Evolutionary conservation across 2,797 vertebrate genomes (phyloP), one percentile per base, ranked within the genome.

Genomic region (Poliocrania exsul): DNA sequence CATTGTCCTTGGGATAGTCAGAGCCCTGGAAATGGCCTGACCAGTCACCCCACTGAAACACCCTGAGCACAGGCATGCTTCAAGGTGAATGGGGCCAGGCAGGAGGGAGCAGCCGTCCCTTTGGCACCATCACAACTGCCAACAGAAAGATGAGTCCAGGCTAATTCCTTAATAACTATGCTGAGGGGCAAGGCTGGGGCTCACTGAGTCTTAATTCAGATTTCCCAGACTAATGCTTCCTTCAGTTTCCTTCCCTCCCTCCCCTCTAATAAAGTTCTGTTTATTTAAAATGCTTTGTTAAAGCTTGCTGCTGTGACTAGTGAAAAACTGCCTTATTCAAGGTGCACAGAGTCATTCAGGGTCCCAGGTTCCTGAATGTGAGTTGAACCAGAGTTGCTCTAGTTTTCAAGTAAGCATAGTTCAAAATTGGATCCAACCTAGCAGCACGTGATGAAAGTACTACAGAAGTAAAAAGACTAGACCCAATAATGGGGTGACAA

Each of bases 231-330:
- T 70, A 49, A 65, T 51, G 15, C 25, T 89, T 95, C 78, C 31
- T 91, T 73, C 56, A 73, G 28, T 80, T 87, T 78, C 67, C 6
- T 83, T 82, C 20, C 9, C 5, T 79, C 29, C 2, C 16, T 78
- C 49, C 72, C 21, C n/a, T 82, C n/a, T 80, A 88, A 83, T 74
- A 60, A 88, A 83, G 46, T 88, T 80, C 8, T 66, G 12, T 49
- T 90, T 31, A 64, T 80, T 82, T 58, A 37, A 67, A 81, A 29
- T 18, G 37, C 28, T 67, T 84, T 6, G 23, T 71, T 88, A 81
- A 89, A 89, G 23, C 44, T 86, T 40, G 12, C 60, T 90, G 25
- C 33, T 53, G 37, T 56, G 49, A 51, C 44, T 47, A 16, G 26
- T n/a, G 58, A 71, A 87, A 70, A 23, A 23, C 19, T 65, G 56